Evolutionary conservation across 2,888 invertebrate genomes (phyloP).

Genomic region (Watsonalla binaria): DNA sequence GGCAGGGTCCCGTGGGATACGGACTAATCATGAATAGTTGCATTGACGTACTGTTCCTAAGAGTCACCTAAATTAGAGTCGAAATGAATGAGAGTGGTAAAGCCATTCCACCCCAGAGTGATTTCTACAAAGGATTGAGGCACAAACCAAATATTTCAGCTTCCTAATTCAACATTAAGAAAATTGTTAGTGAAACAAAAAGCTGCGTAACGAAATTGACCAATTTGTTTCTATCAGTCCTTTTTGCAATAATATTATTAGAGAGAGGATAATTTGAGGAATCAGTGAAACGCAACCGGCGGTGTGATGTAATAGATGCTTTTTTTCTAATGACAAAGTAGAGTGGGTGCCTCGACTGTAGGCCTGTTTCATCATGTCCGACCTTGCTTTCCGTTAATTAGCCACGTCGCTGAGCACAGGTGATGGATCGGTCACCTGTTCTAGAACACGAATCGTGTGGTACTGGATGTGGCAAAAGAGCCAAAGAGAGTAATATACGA

Average conservation of each 20-base stretch:
- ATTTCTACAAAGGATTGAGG: no score
- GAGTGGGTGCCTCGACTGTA: conserved; percentile 46
- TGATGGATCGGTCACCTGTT: conserved; percentile 76
- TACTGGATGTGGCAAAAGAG: conserved; percentile 26
- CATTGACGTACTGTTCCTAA: no score
- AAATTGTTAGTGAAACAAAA: neutral
- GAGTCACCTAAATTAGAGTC: no score
- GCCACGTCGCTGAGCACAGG: conserved; percentile 55
- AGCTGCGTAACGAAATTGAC: neutral
- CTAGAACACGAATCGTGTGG: conserved; percentile 21
- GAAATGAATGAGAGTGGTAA: no score
- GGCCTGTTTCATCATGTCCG: conserved; percentile 58
- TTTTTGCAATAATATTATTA: conserved; percentile 1
- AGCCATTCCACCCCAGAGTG: no score
- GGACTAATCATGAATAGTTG: no score
- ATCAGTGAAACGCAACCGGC: conserved; percentile 19
- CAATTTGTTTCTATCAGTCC: neutral
- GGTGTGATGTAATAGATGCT: conserved; percentile 36
- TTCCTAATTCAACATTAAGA: neutral
- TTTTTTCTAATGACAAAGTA: conserved; percentile 43
- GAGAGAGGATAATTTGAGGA: conserved; percentile 13
- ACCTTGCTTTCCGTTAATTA: conserved; percentile 75
- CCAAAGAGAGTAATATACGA: neutral
- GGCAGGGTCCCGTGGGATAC: no score
- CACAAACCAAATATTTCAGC: neutral